Evolutionary conservation across 2,797 vertebrate species (phyloP), one percentile per base, ranked within the genome.

Genomic region (Melanotaenia pygmaea): DNA sequence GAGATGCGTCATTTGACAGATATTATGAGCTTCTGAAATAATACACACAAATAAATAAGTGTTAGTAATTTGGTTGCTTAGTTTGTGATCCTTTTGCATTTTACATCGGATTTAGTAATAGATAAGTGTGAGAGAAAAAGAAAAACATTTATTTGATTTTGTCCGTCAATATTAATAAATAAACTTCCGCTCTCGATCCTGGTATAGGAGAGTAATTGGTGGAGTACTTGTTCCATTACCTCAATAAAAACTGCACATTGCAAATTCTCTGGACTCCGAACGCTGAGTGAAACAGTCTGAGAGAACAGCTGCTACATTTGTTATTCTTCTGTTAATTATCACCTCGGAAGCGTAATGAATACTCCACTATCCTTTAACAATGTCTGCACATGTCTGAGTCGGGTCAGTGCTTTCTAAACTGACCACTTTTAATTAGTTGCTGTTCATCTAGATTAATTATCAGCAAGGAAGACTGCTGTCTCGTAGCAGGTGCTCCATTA

Each of bases 301-400:
- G 40, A 69, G 66, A 14, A 78, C 8, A 59, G 34, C 22, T 13
- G 35, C 18, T 77, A n/a, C 22, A 43, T 75, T 71, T 72, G 68
- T 78, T 62, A 64, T 64, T 47, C 10, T 32, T 13, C 43, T 80
- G 72, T 83, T 82, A 74, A 73, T 77, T 73, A 79, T 78, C 63
- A 66, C 47, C 65, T 35, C 0, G 1, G 45, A 59, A 67, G 34
- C 54, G 45, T 67, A 56, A 54, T 60, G 50, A 32, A 35, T n/a
- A n/a, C 38, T 77, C 35, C 62, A 2, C 5, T 67, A n/a, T 65
- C 68, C 60, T 76, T 76, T 74, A 66, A 74, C 72, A 45, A 5
- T 20, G 59, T 65, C 38, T 37, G 65, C 56, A 53, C 51, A 47
- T 62, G 28, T 73, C 54, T 59, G 40, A 37, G 22, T 8, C 0